Evolutionary conservation across 92 coral and sea anemone species (phyloP), one percentile per base, ranked within the genome.

Genomic region (Porites evermanni): DNA sequence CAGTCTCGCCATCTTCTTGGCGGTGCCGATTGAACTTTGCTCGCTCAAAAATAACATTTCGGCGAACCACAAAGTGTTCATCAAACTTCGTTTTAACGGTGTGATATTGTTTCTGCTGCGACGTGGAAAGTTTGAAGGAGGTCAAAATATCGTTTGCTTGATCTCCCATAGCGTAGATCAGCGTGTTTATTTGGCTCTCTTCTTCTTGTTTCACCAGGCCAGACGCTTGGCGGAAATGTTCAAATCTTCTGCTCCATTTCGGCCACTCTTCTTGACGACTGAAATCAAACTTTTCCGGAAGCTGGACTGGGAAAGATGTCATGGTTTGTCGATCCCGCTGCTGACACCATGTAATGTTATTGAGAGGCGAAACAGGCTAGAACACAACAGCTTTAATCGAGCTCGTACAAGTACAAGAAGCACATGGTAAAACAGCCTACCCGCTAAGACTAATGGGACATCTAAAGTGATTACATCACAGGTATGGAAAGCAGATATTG

Each of bases 201-300:
- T 76, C 83, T 54, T 68, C 91, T 47, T 82, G 82, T 58, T 81
- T 81, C 58, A 70, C 79, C 26, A 83, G 80, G n/a, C 84, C 84
- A 13, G 81, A 56, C n/a, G 77, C 92, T 53, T 76, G 88, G 72
- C 92, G 72, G 71, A 83, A 84, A 29, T 78, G 85, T 79, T 89
- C 89, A 78, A 88, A 88, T 59, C 88, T 76, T 69, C 70, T 23
- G 74, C 79, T 77, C 81, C 82, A 84, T 56, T 89, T 78, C 67
- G 81, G 80, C 81, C 92, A 78, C 70, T 70, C 84, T 26, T 74
- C 87, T 76, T 78, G 88, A n/a, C 80, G 75, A 54, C 75, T 75
- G 70, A 89, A 88, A 20, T 82, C 64, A 72, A 75, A 88, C 76
- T 83, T 64, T 87, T 88, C 87, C 80, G 79, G 92, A 64, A 74